These are phyloP conservation scores for Drosophila nebulosa DNA, from an alignment of 1,140 invertebrate species.

Conservation along the genomic window DNA sequence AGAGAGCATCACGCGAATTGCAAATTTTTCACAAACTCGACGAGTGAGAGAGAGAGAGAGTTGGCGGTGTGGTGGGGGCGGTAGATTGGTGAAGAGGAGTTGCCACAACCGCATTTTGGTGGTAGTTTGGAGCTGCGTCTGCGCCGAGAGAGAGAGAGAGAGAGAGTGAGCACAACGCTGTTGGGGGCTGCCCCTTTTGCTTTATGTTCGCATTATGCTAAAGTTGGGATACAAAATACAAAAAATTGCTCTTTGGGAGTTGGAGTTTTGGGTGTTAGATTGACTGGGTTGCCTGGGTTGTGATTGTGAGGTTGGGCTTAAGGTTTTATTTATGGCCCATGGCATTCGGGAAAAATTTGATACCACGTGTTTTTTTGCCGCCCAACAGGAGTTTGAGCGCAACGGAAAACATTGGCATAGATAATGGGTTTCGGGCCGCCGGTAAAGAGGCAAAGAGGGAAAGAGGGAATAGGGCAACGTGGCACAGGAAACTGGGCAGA, in stretches of 20 bases:
- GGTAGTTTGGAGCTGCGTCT: slow-evolving; percentile 52
- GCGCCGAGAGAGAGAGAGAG: slow-evolving; percentile 43
- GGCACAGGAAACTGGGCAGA: slow-evolving; percentile 21
- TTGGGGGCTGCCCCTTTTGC: slow-evolving; percentile 31
- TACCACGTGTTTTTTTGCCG: slow-evolving; percentile 65
- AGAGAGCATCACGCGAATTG: slow-evolving; percentile 73
- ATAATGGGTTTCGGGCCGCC: slow-evolving; percentile 41
- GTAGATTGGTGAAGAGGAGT: slow-evolving; percentile 49
- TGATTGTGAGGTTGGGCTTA: slow-evolving; percentile 45
- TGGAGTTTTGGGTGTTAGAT: background rate
- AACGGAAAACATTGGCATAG: slow-evolving; percentile 67
- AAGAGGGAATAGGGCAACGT: slow-evolving; percentile 14
- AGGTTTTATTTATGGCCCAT: slow-evolving; percentile 76
- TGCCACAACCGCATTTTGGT: slow-evolving; percentile 44
- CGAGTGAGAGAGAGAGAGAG: background rate
- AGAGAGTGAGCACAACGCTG: background rate
- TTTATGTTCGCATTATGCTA: slow-evolving; percentile 24
- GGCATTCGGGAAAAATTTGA: slow-evolving; percentile 64
- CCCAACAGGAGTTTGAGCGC: slow-evolving; percentile 28
- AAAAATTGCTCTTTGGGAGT: background rate
- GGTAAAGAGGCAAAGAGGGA: background rate
- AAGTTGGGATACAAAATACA: slow-evolving; percentile 3
- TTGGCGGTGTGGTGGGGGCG: background rate
- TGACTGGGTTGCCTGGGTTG: slow-evolving; percentile 51
- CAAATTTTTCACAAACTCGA: slow-evolving; percentile 17